Evolutionary conservation across 2,113 vertebrate species (phyloP).

Genomic region (Pipra filicauda): DNA sequence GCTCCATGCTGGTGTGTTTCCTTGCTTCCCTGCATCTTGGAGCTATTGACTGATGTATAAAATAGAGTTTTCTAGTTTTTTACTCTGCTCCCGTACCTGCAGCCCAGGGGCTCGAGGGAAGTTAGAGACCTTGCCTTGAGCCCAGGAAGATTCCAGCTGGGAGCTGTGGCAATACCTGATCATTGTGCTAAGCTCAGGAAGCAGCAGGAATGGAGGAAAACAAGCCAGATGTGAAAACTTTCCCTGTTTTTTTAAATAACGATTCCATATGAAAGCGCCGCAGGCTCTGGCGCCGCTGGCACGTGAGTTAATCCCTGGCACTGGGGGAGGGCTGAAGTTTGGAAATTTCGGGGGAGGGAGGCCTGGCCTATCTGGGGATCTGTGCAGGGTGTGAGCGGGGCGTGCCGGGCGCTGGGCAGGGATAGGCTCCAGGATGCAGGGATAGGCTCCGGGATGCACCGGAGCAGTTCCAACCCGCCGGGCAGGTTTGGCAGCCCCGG

Average conservation of each 20-base stretch:
- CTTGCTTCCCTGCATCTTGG: neutral
- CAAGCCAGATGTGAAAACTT: neutral
- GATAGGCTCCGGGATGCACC: neutral
- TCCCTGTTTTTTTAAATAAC: neutral
- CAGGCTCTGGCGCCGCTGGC: neutral
- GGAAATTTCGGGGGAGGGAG: neutral
- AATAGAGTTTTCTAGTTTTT: neutral
- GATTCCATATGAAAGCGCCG: neutral
- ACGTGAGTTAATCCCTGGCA: neutral
- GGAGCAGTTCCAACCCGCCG: fast-evolving
- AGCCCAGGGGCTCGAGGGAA: neutral
- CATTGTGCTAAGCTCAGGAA: neutral
- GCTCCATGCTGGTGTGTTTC: neutral
- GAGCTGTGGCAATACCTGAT: neutral
- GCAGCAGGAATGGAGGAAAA: neutral
- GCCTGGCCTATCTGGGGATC: neutral
- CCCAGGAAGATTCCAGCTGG: neutral
- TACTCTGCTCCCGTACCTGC: neutral
- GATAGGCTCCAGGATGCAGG: neutral
- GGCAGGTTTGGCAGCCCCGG: neutral
- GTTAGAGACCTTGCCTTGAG: neutral
- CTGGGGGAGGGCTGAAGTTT: neutral
- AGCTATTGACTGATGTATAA: neutral
- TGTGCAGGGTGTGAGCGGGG: neutral
- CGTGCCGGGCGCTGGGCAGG: neutral